Evolutionary conservation across 2,888 invertebrate species (phyloP).

Genomic region (Drosophila suboccidentalis): DNA sequence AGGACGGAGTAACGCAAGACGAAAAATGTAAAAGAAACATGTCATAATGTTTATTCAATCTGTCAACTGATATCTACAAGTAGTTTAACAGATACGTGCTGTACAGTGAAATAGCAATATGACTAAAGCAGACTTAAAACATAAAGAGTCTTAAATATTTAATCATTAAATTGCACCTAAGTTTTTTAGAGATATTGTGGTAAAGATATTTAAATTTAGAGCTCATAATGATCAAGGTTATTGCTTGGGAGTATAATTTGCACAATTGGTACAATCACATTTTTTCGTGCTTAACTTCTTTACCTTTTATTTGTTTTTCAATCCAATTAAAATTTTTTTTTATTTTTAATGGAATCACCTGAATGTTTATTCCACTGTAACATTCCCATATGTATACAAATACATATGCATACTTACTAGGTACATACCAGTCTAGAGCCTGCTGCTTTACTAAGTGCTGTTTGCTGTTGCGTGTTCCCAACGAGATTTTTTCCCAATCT

Average conservation of each 20-base stretch:
- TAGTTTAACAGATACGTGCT: neutral
- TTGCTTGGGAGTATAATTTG: too few species aligned
- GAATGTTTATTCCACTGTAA: neutral
- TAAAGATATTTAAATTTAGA: neutral
- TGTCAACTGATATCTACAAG: neutral
- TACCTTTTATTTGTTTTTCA: neutral
- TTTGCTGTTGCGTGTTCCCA: conserved; percentile 53
- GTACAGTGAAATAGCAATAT: neutral
- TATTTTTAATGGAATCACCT: too few species aligned
- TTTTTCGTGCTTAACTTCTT: too few species aligned
- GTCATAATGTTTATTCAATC: conserved; percentile 32
- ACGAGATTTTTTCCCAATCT: conserved; percentile 1
- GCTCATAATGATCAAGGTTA: too few species aligned
- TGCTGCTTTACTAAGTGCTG: conserved; percentile 40
- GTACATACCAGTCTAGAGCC: neutral
- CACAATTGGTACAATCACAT: too few species aligned
- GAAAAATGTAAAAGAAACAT: conserved; percentile 2
- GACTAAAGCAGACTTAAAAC: neutral
- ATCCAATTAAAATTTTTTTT: neutral
- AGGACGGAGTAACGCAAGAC: conserved; percentile 7
- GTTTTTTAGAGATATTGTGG: neutral
- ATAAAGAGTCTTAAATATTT: neutral
- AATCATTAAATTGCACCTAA: neutral
- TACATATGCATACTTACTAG: neutral
- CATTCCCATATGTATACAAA: neutral